Percentiles rank a stretch among this genome's conserved stretches.
Conservation (phyloP, 2,888 invertebrate species). For the Mystacides longicornis region DNA sequence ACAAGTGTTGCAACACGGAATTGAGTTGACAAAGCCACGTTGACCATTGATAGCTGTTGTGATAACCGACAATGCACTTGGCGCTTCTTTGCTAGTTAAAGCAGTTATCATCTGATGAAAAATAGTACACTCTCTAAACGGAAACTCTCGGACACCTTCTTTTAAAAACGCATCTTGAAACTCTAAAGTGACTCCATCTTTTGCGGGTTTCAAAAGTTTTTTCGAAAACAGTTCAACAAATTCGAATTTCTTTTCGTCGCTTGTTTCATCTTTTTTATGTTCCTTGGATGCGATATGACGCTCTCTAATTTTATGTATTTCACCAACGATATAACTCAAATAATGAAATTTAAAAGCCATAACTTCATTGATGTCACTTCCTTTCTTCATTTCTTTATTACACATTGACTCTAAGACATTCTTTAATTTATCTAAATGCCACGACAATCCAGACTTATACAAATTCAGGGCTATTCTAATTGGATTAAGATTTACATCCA, state of each 20-base stretch:
- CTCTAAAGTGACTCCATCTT: constrained; percentile 58
- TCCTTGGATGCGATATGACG: constrained; percentile 52
- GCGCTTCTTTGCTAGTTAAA: constrained; percentile 66
- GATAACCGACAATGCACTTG: constrained; percentile 63
- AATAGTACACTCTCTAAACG: constrained; percentile 81
- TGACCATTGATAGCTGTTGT: constrained; percentile 83
- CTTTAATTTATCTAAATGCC: constrained; percentile 65
- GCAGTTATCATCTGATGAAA: constrained; percentile 80
- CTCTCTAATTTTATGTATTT: constrained; percentile 62
- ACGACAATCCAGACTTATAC: constrained; percentile 64
- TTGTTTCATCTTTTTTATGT: constrained; percentile 31
- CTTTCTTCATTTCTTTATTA: constrained; percentile 79
- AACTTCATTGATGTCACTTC: constrained; percentile 79
- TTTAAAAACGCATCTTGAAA: constrained; percentile 69
- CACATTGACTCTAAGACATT: constrained; percentile 78
- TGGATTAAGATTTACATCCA: constrained; percentile 82
- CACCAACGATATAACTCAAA: constrained; percentile 63
- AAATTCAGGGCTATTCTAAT: constrained; percentile 72
- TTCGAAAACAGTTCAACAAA: constrained; percentile 68
- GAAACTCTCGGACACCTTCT: constrained; percentile 83
- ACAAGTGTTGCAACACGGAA: constrained; percentile 72
- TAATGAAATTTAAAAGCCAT: constrained; percentile 88
- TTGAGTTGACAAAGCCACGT: constrained; percentile 65
- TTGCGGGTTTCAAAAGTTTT: constrained; percentile 68
- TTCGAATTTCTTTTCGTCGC: constrained; percentile 55